Conservation (phyloP, 1,140 invertebrate genomes). For the Tyrophagus putrescentiae region DNA sequence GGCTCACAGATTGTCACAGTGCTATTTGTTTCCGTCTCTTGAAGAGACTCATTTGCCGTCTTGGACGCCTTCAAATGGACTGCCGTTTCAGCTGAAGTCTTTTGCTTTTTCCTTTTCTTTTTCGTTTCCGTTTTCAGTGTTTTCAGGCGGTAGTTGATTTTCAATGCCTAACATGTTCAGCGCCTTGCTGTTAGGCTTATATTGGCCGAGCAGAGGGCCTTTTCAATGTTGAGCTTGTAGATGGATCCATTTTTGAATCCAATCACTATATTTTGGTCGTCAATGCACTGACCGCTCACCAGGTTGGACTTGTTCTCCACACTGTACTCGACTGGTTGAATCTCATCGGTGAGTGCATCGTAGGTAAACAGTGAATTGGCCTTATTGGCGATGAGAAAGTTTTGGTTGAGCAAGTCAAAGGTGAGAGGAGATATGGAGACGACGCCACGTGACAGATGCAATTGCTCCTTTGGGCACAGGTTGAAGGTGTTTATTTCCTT, state of each 20-base stretch:
- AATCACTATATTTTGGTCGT: constrained; percentile 20
- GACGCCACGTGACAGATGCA: constrained; percentile 17
- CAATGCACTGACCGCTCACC: constrained; percentile 17
- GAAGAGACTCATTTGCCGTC: neutral
- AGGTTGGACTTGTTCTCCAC: constrained; percentile 2
- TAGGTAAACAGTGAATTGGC: constrained; percentile 9
- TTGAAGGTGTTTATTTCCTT: neutral
- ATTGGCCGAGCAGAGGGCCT: constrained; percentile 8
- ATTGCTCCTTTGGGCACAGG: neutral
- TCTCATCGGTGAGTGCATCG: constrained; percentile 12
- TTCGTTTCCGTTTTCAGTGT: neutral
- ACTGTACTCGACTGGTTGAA: neutral
- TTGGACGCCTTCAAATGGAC: neutral
- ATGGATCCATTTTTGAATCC: constrained; percentile 22
- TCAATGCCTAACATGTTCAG: constrained; percentile 22
- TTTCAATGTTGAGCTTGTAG: constrained; percentile 18
- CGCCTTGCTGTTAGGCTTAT: constrained; percentile 20
- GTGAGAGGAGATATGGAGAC: constrained; percentile 9
- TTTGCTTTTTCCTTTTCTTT: neutral
- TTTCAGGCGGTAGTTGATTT: neutral
- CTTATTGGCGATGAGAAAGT: constrained; percentile 18
- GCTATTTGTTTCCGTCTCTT: neutral
- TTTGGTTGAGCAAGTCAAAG: neutral
- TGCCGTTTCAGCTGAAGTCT: too few relatives aligned
- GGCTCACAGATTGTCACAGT: constrained; percentile 12